These are phyloP conservation scores for Nymphicus hollandicus DNA, from an alignment of 2,113 vertebrate genomes.

Conservation along the genomic window DNA sequence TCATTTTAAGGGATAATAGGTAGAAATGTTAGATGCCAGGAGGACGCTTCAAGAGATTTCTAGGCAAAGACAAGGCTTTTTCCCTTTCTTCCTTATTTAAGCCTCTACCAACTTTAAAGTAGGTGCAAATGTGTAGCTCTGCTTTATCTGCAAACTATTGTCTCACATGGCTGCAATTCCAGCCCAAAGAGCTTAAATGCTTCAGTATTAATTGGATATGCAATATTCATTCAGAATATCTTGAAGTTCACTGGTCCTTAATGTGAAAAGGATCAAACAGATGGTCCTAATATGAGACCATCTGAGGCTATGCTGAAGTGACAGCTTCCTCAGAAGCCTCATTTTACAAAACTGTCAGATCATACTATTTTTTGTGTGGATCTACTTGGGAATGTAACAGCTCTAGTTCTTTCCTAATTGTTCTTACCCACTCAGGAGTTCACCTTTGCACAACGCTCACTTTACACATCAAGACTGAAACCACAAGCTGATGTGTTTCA, in stretches of 20 bases:
- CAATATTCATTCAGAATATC: background rate
- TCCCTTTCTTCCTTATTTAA: background rate
- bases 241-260: background rate
- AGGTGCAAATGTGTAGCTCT: fast-evolving
- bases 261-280: background rate
- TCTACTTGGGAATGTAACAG: no score
- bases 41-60: background rate
- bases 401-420: background rate
- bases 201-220: fast-evolving
- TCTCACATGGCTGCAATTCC: background rate
- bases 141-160: background rate
- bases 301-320: background rate
- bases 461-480: background rate
- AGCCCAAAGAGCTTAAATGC: fast-evolving
- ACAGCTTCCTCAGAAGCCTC: background rate
- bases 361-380: fast-evolving
- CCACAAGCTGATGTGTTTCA: background rate
- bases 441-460: background rate
- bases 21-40: background rate
- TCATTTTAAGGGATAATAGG: background rate
- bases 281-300: background rate
- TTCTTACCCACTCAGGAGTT: background rate
- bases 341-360: background rate
- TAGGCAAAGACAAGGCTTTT: background rate
- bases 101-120: background rate